Conservation (phyloP, 30 jellyfish, hydroid and myxozoan genomes). For the Kudoa iwatai region DNA sequence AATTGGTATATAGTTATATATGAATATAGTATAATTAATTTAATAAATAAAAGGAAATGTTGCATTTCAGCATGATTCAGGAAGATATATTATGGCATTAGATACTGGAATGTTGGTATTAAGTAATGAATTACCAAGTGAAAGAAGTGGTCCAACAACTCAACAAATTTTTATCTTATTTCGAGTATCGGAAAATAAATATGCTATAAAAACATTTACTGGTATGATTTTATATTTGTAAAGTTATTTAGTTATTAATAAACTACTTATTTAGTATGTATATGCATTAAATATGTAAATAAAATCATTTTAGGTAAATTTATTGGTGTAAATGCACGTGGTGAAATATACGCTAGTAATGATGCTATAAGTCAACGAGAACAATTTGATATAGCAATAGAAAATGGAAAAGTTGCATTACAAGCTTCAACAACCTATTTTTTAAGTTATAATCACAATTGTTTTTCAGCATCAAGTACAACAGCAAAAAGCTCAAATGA, state of each 20-base stretch:
- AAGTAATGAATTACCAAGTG: slow-evolving; percentile 1
- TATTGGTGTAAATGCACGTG: slow-evolving; percentile 41
- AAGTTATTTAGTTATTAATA: neutral
- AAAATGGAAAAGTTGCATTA: slow-evolving; percentile 26
- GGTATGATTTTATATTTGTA: neutral
- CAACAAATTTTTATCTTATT: slow-evolving; percentile 34
- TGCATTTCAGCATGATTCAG: slow-evolving; percentile 7
- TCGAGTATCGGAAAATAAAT: slow-evolving; percentile 7
- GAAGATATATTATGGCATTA: slow-evolving; percentile 29
- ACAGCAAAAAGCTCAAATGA: slow-evolving; percentile 28
- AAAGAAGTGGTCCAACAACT: slow-evolving; percentile 5
- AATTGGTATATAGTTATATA: slow-evolving; percentile 21
- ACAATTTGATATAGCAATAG: slow-evolving; percentile 34
- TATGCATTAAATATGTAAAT: neutral
- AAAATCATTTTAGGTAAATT: slow-evolving; percentile 10
- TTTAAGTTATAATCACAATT: slow-evolving; percentile 13
- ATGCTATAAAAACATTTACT: neutral
- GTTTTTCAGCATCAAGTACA: slow-evolving; percentile 18
- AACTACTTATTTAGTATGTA: neutral
- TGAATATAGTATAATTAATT: no score
- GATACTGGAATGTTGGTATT: slow-evolving; percentile 12
- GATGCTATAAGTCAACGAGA: slow-evolving; percentile 89
- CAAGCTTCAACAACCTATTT: slow-evolving; percentile 76
- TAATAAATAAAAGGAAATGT: slow-evolving; percentile 14
- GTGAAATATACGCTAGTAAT: slow-evolving; percentile 39